Base-by-base conservation (phyloP, 2,797 vertebrate species). In the Esox lucius region DNA sequence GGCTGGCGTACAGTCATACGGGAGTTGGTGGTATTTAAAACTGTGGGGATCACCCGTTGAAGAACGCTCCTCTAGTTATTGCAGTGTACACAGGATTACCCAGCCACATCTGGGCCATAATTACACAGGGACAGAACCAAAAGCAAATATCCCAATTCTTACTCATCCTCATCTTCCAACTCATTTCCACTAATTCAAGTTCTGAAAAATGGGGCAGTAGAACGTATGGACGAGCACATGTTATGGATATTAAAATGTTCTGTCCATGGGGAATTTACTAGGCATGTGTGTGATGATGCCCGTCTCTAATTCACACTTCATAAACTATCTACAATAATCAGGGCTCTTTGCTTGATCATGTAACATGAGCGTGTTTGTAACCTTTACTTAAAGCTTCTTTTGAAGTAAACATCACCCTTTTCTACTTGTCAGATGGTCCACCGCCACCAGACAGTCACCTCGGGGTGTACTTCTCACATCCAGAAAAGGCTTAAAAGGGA, bases 21-120 rank as follows among this genome's bases (percentile, higher is more conserved):
- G 73, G 69, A 78, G 75, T 70, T 13, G 42, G 71, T 73, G 81
- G 73, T 66, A 71, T 83, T 76, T 81, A 42, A 76, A 76, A 77
- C 79, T 79, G 64, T 65, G 53, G 49, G 24, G 12, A 31, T 31
- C 48, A 31, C 26, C 68, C 26, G 16, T 48, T 66, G 48, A 65
- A 70, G 48, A 53, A 33, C 35, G 16, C 33, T 22, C 82, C 68
- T 66, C 84, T 82, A 62, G 69, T 80, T 80, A 70, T 80, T 79
- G 66, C 70, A 79, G 68, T 39, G 61, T 28, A 74, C 67, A 56
- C 28, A 53, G 59, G 49, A 48, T 71, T 68, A 64, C 73, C 56
- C 73, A 68, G 62, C 31, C 80, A 53, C 64, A 2, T 65, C 22
- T 59, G 22, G 8, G 56, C 42, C 42, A 24, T 5, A 22, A 46